These are phyloP conservation scores for Drosophila peninsularis DNA, from an alignment of 2,888 invertebrate species.

Conservation along the genomic window DNA sequence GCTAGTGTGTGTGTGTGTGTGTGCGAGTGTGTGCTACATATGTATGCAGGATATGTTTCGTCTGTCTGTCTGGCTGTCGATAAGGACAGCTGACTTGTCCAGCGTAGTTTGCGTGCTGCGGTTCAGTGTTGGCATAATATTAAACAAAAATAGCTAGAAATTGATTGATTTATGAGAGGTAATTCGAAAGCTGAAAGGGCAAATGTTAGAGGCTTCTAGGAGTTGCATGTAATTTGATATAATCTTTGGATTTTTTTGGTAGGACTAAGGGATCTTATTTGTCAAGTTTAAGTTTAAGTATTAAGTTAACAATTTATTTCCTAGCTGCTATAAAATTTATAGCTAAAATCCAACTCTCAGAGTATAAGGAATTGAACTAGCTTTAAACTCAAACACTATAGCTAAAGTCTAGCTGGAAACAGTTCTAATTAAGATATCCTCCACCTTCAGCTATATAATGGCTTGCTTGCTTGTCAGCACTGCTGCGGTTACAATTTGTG, in stretches of 20 bases:
- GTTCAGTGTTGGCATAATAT: constrained; percentile 12
- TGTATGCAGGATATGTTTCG: constrained; percentile 16
- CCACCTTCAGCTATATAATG: neutral
- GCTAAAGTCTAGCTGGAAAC: neutral
- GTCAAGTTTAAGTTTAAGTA: too few relatives aligned
- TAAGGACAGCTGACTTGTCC: constrained; percentile 38
- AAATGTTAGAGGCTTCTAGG: neutral
- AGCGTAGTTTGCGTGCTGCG: constrained; percentile 41
- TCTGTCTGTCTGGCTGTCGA: constrained; percentile 20
- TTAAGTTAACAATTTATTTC: too few relatives aligned
- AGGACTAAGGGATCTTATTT: too few relatives aligned
- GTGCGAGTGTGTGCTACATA: constrained; percentile 4
- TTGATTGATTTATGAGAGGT: neutral
- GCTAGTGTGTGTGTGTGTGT: neutral
- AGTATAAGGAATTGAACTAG: too few relatives aligned
- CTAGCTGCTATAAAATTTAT: too few relatives aligned
- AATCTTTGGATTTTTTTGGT: too few relatives aligned
- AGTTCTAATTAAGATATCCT: neutral
- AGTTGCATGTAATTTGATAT: neutral
- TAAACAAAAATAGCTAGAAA: neutral
- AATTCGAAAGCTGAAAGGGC: neutral
- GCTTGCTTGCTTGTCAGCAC: neutral
- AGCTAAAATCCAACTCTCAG: too few relatives aligned
- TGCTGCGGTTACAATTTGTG: constrained; percentile 64
- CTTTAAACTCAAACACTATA: neutral